These are phyloP conservation scores for Brenthis daphne DNA, from an alignment of 2,888 invertebrate species.

Conservation along the genomic window DNA sequence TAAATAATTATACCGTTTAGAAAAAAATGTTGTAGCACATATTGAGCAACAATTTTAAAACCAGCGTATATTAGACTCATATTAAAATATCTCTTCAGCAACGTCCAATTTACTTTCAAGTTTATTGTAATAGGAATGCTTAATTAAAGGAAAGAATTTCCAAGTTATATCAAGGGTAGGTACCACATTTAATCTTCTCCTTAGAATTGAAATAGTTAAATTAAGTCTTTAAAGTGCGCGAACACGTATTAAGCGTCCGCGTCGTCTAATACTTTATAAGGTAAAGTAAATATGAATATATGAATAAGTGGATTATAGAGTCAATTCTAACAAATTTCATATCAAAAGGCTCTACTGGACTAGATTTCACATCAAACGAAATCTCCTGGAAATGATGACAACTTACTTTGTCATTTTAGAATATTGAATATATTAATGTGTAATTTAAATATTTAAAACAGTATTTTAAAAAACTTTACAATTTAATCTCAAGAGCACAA, in stretches of 20 bases:
- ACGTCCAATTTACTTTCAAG: constrained; percentile 3
- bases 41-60: background rate
- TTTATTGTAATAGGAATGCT: constrained; percentile 7
- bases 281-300: background rate
- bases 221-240: constrained; percentile 18
- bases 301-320: background rate
- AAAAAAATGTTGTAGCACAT: too few species aligned
- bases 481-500: too few species aligned
- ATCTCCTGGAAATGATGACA: too few species aligned
- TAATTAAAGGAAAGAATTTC: constrained; percentile 17
- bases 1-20: too few species aligned
- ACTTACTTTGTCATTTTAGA: too few species aligned
- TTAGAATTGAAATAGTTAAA: constrained; percentile 18
- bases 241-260: constrained; percentile 14
- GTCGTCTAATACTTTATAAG: background rate
- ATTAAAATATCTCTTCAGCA: constrained; percentile 2
- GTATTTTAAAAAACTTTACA: too few species aligned
- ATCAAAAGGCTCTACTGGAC: too few species aligned
- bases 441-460: too few species aligned
- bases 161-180: background rate
- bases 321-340: background rate
- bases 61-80: background rate
- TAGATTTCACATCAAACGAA: too few species aligned
- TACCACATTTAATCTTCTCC: constrained; percentile 7
- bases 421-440: too few species aligned